Percentiles rank a stretch among this genome's conserved stretches.
phyloP scores from a whole-genome alignment of 2,113 vertebrate species.

The Hystrix brachyura region DNA sequence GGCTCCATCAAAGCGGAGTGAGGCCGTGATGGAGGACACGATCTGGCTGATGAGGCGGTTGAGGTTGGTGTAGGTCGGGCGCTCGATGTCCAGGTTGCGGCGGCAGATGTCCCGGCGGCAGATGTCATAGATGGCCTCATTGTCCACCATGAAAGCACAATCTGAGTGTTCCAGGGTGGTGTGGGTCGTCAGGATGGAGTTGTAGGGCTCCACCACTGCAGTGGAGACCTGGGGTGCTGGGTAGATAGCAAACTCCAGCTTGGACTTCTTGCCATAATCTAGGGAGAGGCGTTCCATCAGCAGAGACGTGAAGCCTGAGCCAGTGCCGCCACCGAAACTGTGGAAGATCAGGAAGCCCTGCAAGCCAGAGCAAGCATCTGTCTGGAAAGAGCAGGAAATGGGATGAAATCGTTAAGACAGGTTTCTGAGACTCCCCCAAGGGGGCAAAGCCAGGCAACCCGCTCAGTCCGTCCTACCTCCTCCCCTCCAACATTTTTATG shows the following conservation, averaged over 20 bases:
- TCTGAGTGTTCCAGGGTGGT: slow-evolving; percentile 91
- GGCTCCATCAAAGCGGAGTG: slow-evolving; percentile 89
- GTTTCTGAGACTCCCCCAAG: background rate
- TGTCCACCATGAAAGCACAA: slow-evolving; percentile 92
- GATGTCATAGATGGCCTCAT: slow-evolving; percentile 92
- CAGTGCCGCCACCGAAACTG: slow-evolving; percentile 91
- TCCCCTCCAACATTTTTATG: background rate
- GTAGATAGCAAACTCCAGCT: slow-evolving; percentile 96
- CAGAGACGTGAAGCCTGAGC: slow-evolving; percentile 93
- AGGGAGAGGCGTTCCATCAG: slow-evolving; percentile 96
- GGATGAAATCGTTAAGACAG: background rate
- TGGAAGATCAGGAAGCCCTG: slow-evolving; percentile 93
- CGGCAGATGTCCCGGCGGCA: slow-evolving; percentile 89
- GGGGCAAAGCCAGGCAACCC: background rate
- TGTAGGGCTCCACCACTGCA: slow-evolving; percentile 91
- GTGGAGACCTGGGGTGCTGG: slow-evolving; percentile 93
- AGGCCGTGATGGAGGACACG: slow-evolving; percentile 91
- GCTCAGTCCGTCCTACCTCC: background rate
- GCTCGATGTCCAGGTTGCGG: slow-evolving; percentile 88
- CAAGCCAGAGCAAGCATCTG: slow-evolving; percentile 90
- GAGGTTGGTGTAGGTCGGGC: slow-evolving; percentile 90
- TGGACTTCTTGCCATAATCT: slow-evolving; percentile 96
- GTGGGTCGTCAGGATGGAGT: slow-evolving; percentile 91
- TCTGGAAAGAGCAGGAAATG: slow-evolving; percentile 76
- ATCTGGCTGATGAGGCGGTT: slow-evolving; percentile 91